Percentiles rank a stretch among this genome's conserved stretches.
Conservation (phyloP, 2,888 invertebrate species). For the Phortica magna region DNA sequence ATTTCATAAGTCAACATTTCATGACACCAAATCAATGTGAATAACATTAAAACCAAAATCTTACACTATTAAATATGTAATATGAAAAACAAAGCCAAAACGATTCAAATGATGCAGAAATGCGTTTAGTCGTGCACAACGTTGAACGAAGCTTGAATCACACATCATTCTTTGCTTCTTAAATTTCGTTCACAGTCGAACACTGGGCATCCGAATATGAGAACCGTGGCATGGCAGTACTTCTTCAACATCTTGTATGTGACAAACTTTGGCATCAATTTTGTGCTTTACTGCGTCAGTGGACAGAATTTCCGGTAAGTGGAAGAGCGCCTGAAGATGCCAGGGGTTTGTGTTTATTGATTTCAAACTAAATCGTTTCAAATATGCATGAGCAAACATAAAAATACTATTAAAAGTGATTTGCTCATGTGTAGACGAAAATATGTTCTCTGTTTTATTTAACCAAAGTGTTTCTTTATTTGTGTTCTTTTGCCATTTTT, state of each 20-base stretch:
- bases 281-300: conserved; percentile 88
- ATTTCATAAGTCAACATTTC: too few species aligned
- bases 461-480: conserved; percentile 5
- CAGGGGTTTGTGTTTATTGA: conserved; percentile 11
- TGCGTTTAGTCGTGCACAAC: too few species aligned
- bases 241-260: conserved; percentile 85
- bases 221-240: conserved; percentile 82
- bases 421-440: too few species aligned
- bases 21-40: too few species aligned
- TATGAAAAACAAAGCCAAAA: too few species aligned
- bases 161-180: not conserved
- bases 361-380: not conserved
- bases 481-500: conserved; percentile 42
- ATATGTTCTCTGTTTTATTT: too few species aligned
- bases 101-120: too few species aligned
- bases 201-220: conserved; percentile 74
- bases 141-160: not conserved
- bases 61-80: too few species aligned
- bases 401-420: not conserved
- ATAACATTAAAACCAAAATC: too few species aligned
- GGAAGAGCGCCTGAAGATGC: conserved; percentile 18
- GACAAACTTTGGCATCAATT: conserved; percentile 91
- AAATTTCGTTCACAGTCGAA: conserved; percentile 72
- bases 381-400: not conserved
- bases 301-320: conserved; percentile 87